Base-by-base conservation (phyloP, 2,888 invertebrate genomes). In the Scelioninae gen. 1 region DNA sequence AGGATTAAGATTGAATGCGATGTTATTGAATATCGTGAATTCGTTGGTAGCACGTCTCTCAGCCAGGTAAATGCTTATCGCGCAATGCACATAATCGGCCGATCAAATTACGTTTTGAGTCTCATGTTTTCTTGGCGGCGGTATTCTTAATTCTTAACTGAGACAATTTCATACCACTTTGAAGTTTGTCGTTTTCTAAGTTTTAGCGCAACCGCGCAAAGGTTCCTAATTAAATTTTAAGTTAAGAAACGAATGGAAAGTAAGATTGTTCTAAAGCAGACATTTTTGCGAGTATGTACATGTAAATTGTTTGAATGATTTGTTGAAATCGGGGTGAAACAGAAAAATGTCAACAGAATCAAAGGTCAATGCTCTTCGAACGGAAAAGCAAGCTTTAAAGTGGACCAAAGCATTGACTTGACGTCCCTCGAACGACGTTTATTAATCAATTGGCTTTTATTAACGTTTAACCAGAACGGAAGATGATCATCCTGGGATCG, bases 381-480 rank as follows among this genome's bases (percentile, higher is more conserved):
- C 51, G 51, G 56, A 45, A 75, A 63, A 75, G 66, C 63, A 63
- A 65, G 60, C 68, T 74, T 60, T 63, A 56, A 75, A 75, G 55
- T 66, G 68, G 74, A 58, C 71, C 79, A 49, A 74, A 71, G 43
- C 75, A 76, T 79, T 72, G 72, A 65, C 71, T 56, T 53, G 63
- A 58, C 60, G 68, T 76, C 63, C 62, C 65, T 63, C 63, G 65
- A 63, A 49, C 55, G 79, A 83, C 60, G 72, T 87, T 88, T 86
- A 89, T 90, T 89, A 87, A 88, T 88, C 87, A 89, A 90, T 90
- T 89, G 89, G 85, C 86, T 87, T 88, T 88, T 87, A 87, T 89
- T 86, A 88, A 86, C 85, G 84, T 83, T 84, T 85, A 84, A 87
- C 85, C 85, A 83, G 83, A 88, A 87, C 88, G 88, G 87, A 88